Evolutionary conservation across 2,888 invertebrate species (phyloP).

Genomic region (Melanotus villosus): DNA sequence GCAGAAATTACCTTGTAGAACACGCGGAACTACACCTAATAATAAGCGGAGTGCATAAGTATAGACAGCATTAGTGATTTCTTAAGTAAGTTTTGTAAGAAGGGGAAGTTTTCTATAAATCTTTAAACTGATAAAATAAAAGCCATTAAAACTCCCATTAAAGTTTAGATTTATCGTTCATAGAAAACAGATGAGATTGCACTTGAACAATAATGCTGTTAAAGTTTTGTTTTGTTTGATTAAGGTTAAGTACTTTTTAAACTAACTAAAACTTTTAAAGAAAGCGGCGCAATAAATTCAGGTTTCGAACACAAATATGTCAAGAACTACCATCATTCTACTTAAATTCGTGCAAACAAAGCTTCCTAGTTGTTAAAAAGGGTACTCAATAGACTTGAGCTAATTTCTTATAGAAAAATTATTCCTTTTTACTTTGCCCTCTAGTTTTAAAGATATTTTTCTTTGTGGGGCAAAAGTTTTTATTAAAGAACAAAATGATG

Average conservation of each 20-base stretch:
- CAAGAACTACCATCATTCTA: conserved; percentile 33
- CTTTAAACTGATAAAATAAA: conserved; percentile 46
- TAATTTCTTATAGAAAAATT: no score
- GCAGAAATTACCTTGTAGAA: no score
- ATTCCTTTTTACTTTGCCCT: no score
- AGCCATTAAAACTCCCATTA: conserved; percentile 47
- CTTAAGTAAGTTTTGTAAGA: conserved; percentile 30
- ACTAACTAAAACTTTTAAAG: conserved; percentile 40
- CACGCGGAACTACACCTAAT: no score
- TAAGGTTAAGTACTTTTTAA: conserved; percentile 45
- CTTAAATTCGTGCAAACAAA: conserved; percentile 25
- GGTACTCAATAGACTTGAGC: background rate
- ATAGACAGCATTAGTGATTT: conserved; percentile 16
- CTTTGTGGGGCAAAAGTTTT: no score
- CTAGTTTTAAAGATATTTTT: no score
- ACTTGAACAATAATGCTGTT: conserved; percentile 45
- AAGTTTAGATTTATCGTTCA: conserved; percentile 47
- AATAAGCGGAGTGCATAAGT: no score
- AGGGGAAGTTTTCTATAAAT: conserved; percentile 42
- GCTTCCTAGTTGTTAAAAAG: conserved; percentile 21
- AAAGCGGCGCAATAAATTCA: conserved; percentile 39
- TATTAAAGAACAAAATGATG: no score
- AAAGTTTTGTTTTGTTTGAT: conserved; percentile 46
- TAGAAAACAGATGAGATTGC: conserved; percentile 46
- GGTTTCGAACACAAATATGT: conserved; percentile 43